Conservation (phyloP, 2,888 invertebrate species). For the Pecten maximus region DNA sequence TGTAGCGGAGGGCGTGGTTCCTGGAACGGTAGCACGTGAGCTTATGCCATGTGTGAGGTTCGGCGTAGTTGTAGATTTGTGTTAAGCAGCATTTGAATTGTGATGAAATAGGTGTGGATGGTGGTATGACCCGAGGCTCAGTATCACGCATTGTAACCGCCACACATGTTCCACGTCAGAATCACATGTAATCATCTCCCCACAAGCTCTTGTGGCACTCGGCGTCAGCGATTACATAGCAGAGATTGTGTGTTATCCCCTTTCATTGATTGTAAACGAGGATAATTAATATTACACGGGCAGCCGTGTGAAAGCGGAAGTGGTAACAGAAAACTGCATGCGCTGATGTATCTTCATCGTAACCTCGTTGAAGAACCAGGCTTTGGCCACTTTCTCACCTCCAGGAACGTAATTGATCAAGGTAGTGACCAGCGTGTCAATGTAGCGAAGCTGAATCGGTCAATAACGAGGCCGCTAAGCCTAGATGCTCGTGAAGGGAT, state of each 20-base stretch:
- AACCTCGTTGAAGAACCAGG: background rate
- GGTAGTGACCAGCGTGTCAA: background rate
- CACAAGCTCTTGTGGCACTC: background rate
- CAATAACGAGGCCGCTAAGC: background rate
- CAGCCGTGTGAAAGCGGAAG: background rate
- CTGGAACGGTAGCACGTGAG: background rate
- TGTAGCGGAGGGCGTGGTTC: background rate
- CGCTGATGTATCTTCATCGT: background rate
- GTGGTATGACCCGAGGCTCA: background rate
- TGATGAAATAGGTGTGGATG: background rate
- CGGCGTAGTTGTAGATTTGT: background rate
- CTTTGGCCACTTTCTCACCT: background rate
- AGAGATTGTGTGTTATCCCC: background rate
- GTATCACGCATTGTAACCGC: background rate
- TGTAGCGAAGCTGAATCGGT: background rate
- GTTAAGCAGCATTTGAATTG: no score
- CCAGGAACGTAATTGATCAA: background rate
- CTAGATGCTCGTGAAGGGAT: background rate
- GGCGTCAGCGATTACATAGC: background rate
- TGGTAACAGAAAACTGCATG: background rate
- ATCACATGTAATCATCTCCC: background rate
- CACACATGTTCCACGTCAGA: background rate
- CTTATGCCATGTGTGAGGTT: background rate
- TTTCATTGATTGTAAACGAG: slow-evolving; percentile 7
- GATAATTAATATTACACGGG: background rate